phyloP scores from a whole-genome alignment of 2,113 vertebrate species.

The Orthonyx spaldingii region DNA sequence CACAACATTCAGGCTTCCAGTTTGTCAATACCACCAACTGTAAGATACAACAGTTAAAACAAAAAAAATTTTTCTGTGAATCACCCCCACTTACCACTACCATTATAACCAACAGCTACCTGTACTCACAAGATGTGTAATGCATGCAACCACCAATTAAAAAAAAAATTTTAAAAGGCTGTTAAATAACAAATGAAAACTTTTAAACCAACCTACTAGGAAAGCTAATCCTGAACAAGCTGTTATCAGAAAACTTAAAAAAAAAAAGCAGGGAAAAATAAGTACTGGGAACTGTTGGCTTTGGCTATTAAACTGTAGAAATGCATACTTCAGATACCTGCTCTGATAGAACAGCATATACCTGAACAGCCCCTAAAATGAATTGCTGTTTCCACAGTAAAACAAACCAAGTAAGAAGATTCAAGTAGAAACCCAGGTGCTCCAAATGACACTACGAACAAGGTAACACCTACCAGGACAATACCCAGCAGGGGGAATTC shows the following conservation, averaged over 20 bases:
- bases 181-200: neutral
- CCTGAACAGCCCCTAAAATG: neutral
- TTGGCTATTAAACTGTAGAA: neutral
- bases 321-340: fast-evolving
- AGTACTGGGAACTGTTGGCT: neutral
- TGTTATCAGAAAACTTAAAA: neutral
- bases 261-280: neutral
- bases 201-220: neutral
- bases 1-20: neutral
- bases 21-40: neutral
- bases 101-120: neutral
- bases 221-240: neutral
- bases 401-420: neutral
- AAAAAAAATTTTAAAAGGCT: neutral
- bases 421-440: neutral
- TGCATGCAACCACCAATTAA: neutral
- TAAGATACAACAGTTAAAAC: neutral
- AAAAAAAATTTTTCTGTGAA: neutral
- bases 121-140: neutral
- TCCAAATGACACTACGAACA: neutral
- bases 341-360: neutral
- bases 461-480: neutral
- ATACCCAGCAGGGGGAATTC: neutral
- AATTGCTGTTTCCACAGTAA: neutral
- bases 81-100: neutral